Base-by-base conservation (phyloP, 1,140 invertebrate genomes). In the Archivesica marissinica region DNA sequence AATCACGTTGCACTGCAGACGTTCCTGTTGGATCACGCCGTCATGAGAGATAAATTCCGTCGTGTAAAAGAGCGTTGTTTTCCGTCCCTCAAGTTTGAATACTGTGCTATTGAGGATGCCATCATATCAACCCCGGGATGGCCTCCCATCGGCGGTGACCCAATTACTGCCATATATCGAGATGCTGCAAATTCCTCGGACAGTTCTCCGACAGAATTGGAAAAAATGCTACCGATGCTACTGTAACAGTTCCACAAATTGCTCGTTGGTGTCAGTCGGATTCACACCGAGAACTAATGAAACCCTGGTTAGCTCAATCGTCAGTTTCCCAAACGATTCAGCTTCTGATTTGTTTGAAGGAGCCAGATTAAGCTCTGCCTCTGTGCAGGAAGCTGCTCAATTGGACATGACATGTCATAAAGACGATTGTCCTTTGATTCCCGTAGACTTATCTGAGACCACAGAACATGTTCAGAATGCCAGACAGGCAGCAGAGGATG, bases 1-100 rank as follows among this genome's bases (percentile, higher is more conserved):
- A n/a, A n/a, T n/a, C n/a, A n/a, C n/a, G n/a, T n/a, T n/a, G n/a
- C n/a, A n/a, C n/a, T 82, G n/a, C 68, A 83, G 80, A 75, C 80
- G 33, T 83, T 83, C 54, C 38, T 83, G n/a, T 59, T 83, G n/a
- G 80, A 83, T 38, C 80, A 83, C 50, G 52, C 47, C 2, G 33
- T 47, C 6, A 54, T 83, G 25, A 50, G 80, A 75, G 54, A 59
- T 23, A 83, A 83, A 38, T 83, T 83, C 80, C 28, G 39, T 20
- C 50, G 41, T 15, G 61, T 59, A 13, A 50, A 54, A 15, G 80
- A 83, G 38, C 47, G 41, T 28, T 83, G 80, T 41, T 83, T 50
- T 39, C 80, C 80, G 17, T 30, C 66, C 13, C 70, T 83, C 6
- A 83, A 83, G 38, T 75, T 70, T 30, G 80, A 83, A 33, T 83